phyloP scores from a whole-genome alignment of 2,113 vertebrate genomes.

The Monopterus albus region DNA sequence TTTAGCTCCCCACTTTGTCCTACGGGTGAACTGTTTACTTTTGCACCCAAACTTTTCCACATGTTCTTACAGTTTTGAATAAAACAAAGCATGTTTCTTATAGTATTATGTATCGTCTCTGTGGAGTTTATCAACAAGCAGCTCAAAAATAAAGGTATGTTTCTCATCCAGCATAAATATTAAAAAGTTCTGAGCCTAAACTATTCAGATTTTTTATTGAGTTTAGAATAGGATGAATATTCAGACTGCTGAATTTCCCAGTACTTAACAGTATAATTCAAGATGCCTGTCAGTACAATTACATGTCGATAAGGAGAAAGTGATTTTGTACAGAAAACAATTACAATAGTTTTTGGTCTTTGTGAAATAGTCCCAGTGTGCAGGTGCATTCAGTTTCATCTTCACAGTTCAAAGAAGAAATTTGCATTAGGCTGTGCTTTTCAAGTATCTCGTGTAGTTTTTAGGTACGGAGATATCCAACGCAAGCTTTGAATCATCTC shows the following conservation, averaged over 20 bases:
- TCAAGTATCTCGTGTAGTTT: neutral
- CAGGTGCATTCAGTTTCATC: constrained; percentile 13
- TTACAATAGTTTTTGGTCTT: constrained; percentile 17
- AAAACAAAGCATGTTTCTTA: neutral
- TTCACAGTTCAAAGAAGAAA: neutral
- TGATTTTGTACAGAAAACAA: constrained; percentile 2
- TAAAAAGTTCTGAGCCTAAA: too few relatives aligned
- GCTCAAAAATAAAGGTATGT: constrained; percentile 20
- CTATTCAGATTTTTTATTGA: constrained; percentile 22
- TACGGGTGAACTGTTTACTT: constrained; percentile 36
- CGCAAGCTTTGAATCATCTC: constrained; percentile 34
- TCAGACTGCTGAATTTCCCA: constrained; percentile 10
- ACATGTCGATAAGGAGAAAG: constrained; percentile 17
- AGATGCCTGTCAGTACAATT: constrained; percentile 16
- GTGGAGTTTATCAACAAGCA: constrained; percentile 13
- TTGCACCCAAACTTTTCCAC: constrained; percentile 27
- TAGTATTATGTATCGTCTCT: neutral
- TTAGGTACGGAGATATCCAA: neutral
- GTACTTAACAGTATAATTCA: constrained; percentile 40
- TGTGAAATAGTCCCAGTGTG: constrained; percentile 6
- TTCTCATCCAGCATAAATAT: constrained; percentile 14
- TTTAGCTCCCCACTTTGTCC: constrained; percentile 22
- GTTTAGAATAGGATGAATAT: constrained; percentile 6
- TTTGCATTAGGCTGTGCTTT: neutral
- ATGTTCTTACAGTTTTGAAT: constrained; percentile 4